Percentiles rank a stretch among this genome's conserved stretches.
These are phyloP conservation scores for Acanthosepion lycidas DNA, from an alignment of 2,888 invertebrate genomes.

Conservation along the genomic window DNA sequence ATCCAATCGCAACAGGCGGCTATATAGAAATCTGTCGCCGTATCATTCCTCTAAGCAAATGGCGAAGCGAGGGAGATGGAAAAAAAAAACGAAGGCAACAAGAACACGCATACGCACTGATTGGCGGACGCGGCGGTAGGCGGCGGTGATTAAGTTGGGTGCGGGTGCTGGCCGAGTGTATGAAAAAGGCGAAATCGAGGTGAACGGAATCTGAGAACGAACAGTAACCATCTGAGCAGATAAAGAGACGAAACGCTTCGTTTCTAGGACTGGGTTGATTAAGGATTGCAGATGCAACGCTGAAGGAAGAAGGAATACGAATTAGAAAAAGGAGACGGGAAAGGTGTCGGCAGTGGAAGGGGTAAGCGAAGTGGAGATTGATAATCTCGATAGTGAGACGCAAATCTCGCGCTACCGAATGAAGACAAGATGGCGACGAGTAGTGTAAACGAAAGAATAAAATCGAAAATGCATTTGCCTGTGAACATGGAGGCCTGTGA, in stretches of 20 bases:
- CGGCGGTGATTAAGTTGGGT: too few relatives aligned
- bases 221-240: not conserved
- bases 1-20: not conserved
- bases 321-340: not conserved
- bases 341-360: not conserved
- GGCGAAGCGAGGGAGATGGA: not conserved
- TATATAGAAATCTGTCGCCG: not conserved
- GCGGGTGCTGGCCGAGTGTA: not conserved
- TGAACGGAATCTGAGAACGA: not conserved
- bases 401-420: not conserved
- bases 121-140: not conserved
- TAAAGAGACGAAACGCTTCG: not conserved
- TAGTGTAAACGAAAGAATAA: not conserved
- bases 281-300: not conserved
- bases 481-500: not conserved
- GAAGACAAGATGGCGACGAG: not conserved
- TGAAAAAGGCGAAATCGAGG: not conserved
- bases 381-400: not conserved
- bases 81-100: not conserved
- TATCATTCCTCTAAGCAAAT: not conserved
- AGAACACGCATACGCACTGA: not conserved
- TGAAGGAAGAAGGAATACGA: not conserved
- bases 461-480: not conserved
- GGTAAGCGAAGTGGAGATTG: not conserved
- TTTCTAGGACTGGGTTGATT: not conserved